phyloP scores from a whole-genome alignment of 2,113 vertebrate species.

The Tonatia bakeri region DNA sequence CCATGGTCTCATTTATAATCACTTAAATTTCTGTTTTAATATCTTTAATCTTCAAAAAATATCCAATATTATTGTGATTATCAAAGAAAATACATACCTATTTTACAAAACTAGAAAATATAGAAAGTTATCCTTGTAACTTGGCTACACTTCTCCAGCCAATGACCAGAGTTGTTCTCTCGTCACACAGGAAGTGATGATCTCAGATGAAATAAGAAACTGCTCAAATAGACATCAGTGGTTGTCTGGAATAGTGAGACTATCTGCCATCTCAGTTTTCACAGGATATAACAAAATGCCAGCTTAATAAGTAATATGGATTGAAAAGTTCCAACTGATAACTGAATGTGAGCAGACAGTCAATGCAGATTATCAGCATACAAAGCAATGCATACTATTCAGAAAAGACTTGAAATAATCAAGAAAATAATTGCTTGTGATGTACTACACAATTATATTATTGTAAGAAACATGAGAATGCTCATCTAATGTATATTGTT shows the following conservation, averaged over 20 bases:
- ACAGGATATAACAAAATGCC: not conserved
- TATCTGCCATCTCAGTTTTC: not conserved
- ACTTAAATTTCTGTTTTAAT: not conserved
- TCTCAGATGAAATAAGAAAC: not conserved
- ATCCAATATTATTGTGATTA: not conserved
- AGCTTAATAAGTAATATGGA: not conserved
- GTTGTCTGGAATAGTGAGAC: not conserved
- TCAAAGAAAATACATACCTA: not conserved
- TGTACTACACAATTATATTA: not conserved
- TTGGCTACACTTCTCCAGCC: not conserved
- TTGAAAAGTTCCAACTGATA: not conserved
- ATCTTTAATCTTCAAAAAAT: not conserved
- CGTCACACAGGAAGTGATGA: not conserved
- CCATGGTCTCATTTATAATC: not conserved
- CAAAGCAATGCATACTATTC: not conserved
- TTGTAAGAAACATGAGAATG: not conserved
- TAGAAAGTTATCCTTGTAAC: not conserved
- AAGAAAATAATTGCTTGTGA: slow-evolving; percentile 12
- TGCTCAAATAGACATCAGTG: not conserved
- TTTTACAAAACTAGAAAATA: not conserved
- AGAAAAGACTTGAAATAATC: not conserved
- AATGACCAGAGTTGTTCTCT: not conserved
- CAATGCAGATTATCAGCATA: not conserved
- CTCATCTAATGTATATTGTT: not conserved
- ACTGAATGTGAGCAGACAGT: not conserved